Evolutionary conservation across 1,140 invertebrate genomes (phyloP), one percentile per base, ranked within the genome.

Genomic region (Pemphigus obesinymphae): DNA sequence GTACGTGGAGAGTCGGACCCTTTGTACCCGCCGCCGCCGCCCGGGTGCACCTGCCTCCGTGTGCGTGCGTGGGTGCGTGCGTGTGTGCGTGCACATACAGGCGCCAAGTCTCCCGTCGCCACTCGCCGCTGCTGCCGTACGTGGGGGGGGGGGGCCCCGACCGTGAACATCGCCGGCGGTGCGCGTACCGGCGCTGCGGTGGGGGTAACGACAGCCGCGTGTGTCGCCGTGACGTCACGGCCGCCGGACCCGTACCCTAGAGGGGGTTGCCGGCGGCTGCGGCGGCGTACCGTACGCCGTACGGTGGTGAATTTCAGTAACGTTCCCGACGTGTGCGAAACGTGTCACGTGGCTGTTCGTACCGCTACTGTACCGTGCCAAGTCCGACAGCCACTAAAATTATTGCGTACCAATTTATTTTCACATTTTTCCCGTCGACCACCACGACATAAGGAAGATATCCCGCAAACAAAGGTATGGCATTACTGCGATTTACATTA

Each of bases 241-340:
- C 23, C 43, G 43, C 26, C 43, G 37, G 23, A 50, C 70, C 43
- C 76, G 76, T 80, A 80, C 76, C 76, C 76, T 63, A 80, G 76
- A 80, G 53, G 76, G 76, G 55, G 76, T 63, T 80, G 55, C 37
- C 37, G 53, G 17, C 43, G 70, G 45, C 43, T 26, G 43, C 75
- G 23, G 48, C 7, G 76, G 20, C 61, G 20, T n/a, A n/a, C n/a
- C 61, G 61, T 63, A 34, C 61, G 61, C n/a, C 26, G 15, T 5
- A 29, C 48, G 26, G 73, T 76, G 48, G 75, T 78, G 75, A 58
- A 61, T 43, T 80, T 63, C 55, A 80, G 76, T 80, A 80, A 80
- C 76, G 53, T 80, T 63, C 50, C 5, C 76, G 76, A 80, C 53
- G 76, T 45, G 76, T 45, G 76, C 76, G 37, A 61, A 80, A 45